Base-by-base conservation (phyloP, 2,888 invertebrate genomes). In the Desoria tigrina region DNA sequence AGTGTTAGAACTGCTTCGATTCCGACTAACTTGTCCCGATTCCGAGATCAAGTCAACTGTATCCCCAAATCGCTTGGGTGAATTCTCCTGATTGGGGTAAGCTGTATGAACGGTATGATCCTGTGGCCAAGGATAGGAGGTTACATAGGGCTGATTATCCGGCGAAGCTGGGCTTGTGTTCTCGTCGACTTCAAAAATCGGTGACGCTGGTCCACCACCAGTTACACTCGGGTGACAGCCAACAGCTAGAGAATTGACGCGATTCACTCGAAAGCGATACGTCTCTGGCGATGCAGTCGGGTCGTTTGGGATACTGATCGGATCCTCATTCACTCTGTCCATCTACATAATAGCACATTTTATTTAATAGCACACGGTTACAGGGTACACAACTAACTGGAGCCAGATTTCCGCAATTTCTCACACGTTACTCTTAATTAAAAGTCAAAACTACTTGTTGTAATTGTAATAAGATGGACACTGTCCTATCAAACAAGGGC, bases 191-290 rank as follows among this genome's bases (percentile, higher is more conserved):
- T 39, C 49, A 6, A 54, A 49, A 2, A 54, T 42, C 6, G 32
- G 24, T 32, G 23, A 50, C 3, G 14, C 7, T 21, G 51, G 27
- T 32, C n/a, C 55, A 6, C n/a, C 55, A 6, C 6, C 16, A n/a
- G 37, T 27, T n/a, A 54, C 16, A 27, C 37, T 32, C 11, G 61
- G 69, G 58, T 74, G 73, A 57, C 67, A 67, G 14, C 74, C 73
- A 7, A 64, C 68, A 11, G 63, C 69, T 9, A 71, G 16, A 6
- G 77, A 75, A 63, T 74, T 71, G 45, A 77, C 61, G 6, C 77
- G 69, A 61, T 76, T 63, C 16, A 77, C 73, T 45, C 73, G 69
- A 65, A 77, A 77, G 51, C 77, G 21, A 24, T 49, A 65, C 4
- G 64, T 64, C 23, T 64, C 42, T n/a, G 64, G 64, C 21, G 23